Evolutionary conservation across 2,113 vertebrate genomes (phyloP).

Genomic region (Telmatochromis brichardi): DNA sequence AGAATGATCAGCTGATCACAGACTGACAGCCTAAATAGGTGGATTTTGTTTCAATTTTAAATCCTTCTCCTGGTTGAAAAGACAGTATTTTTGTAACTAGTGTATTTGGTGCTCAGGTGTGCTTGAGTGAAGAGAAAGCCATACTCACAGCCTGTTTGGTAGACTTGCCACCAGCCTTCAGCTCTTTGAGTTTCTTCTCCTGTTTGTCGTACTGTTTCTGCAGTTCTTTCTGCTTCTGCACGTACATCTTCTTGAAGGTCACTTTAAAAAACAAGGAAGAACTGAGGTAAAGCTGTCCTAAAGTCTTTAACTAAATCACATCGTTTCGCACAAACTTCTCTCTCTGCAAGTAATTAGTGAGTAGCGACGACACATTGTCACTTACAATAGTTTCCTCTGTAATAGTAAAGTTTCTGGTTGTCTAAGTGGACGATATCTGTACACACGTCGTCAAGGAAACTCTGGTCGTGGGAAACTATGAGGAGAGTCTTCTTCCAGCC

Average conservation of each 20-base stretch:
- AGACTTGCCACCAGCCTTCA: conserved; percentile 88
- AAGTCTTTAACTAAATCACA: background rate
- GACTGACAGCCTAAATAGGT: background rate
- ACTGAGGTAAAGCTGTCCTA: background rate
- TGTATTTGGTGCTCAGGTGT: background rate
- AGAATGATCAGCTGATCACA: background rate
- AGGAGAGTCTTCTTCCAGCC: conserved; percentile 90
- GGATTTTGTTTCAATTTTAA: background rate
- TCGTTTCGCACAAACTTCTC: accelerated
- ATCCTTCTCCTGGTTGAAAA: background rate
- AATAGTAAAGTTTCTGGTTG: conserved; percentile 85
- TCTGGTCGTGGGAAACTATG: conserved; percentile 91
- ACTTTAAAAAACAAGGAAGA: conserved; percentile 51
- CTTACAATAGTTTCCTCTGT: conserved; percentile 89
- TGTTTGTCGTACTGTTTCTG: conserved; percentile 90
- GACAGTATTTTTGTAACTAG: background rate
- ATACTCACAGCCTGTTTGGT: conserved; percentile 84
- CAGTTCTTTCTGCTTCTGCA: conserved; percentile 88
- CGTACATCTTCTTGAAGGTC: conserved; percentile 93
- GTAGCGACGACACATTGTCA: background rate
- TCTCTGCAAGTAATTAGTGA: background rate
- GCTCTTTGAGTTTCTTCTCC: conserved; percentile 85
- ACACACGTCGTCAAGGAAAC: conserved; percentile 90
- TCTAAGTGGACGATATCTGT: conserved; percentile 88
- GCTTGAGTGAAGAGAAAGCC: background rate